A percentile compares a stretch with the other conserved stretches of the same genome.
Conservation (phyloP, 2,888 invertebrate species). For the Acleris literana region DNA sequence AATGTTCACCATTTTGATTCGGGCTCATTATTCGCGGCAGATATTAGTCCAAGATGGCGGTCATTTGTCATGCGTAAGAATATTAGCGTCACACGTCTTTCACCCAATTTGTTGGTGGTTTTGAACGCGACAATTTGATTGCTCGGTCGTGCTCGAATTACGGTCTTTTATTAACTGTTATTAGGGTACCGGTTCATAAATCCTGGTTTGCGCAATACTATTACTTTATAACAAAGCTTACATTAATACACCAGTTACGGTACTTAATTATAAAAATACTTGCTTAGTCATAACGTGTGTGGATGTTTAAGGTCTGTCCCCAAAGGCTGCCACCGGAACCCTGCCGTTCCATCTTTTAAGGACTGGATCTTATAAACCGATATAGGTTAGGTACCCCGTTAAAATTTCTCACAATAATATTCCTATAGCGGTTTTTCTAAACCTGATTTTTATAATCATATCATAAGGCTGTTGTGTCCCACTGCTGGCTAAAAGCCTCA, state of each 20-base stretch:
- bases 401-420: no score
- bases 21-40: slow-evolving; percentile 60
- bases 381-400: no score
- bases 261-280: background rate
- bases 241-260: no score
- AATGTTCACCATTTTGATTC: slow-evolving; percentile 64
- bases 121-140: slow-evolving; percentile 58
- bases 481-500: no score
- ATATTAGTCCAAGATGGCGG: slow-evolving; percentile 61
- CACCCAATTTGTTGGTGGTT: slow-evolving; percentile 71
- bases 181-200: slow-evolving; percentile 9
- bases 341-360: no score
- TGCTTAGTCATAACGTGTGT: no score
- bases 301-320: no score
- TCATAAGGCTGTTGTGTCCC: no score
- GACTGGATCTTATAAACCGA: no score
- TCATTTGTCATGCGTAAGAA: slow-evolving; percentile 77
- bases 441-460: no score
- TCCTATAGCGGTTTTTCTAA: no score
- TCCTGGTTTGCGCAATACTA: slow-evolving; percentile 1
- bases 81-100: slow-evolving; percentile 76
- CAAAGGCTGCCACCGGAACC: no score
- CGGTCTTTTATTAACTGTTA: slow-evolving; percentile 32
- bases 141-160: slow-evolving; percentile 42
- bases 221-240: background rate